Evolutionary conservation across 2,113 vertebrate species (phyloP), one percentile per base, ranked within the genome.

Genomic region (Globicephala melas): DNA sequence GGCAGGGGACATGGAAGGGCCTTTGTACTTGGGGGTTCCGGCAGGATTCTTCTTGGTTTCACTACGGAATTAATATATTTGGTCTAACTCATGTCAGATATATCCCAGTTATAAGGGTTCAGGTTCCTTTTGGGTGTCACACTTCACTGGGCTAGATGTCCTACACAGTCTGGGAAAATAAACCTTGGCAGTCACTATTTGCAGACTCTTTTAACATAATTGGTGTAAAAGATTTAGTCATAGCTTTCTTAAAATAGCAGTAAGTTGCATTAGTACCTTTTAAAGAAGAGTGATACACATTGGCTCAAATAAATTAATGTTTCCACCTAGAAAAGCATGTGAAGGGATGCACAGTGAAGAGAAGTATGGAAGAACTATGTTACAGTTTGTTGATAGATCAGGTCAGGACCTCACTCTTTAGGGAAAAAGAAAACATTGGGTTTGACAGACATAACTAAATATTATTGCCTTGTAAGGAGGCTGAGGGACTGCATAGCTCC

Each of bases 171-270:
- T 95, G 63, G 58, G 41, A 79, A 96, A 92, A 36, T 28, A 47
- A 20, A 81, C 33, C n/a, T 81, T 81, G 58, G 13, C 33, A 70
- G 70, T 80, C 15, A 50, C 36, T 17, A 20, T 90, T 83, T 89
- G n/a, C 62, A 63, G 38, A 23, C 1, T 74, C 71, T 96, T 38
- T 67, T 60, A 74, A 60, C 41, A 28, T 90, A 90, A 88, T 47
- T 91, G 23, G 47, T 89, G 8, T 70, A 58, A 92, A 79, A 68
- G 7, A 38, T 50, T 92, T 84, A 80, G 36, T 47, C 12, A 53
- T 47, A 53, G 5, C 6, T 73, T 92, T 90, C n/a, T 92, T 94
- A 83, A 96, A 93, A 92, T 79, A 95, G 36, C 31, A 89, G 15
- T 58, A 68, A 18, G 15, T 73, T 89, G 73, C 18, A 67, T 67